phyloP scores from a whole-genome alignment of 2,113 vertebrate species.

The Sturnus vulgaris region DNA sequence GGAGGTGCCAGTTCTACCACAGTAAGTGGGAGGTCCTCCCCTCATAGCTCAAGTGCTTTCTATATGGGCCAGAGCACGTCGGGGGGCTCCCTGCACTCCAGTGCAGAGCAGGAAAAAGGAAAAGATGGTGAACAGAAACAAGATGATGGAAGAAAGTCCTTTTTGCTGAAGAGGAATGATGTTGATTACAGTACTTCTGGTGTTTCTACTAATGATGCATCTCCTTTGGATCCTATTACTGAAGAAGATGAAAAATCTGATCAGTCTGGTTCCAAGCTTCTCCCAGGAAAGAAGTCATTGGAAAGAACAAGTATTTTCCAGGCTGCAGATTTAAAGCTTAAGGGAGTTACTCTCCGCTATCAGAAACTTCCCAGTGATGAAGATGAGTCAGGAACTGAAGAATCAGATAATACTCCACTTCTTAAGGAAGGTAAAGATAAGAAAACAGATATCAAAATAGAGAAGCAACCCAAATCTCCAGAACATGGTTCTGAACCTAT shows the following conservation, averaged over 20 bases:
- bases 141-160: conserved; percentile 83
- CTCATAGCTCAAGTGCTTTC: conserved; percentile 76
- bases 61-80: conserved; percentile 78
- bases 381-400: conserved; percentile 89
- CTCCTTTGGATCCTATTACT: conserved; percentile 90
- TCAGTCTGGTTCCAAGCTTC: conserved; percentile 80
- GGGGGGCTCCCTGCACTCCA: conserved; percentile 74
- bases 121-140: conserved; percentile 83
- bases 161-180: conserved; percentile 84
- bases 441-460: conserved; percentile 66
- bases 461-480: conserved; percentile 69
- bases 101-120: conserved; percentile 81
- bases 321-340: conserved; percentile 86
- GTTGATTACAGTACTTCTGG: conserved; percentile 81
- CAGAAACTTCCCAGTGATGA: conserved; percentile 91
- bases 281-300: conserved; percentile 76
- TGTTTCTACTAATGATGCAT: conserved; percentile 80
- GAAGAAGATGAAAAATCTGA: conserved; percentile 96
- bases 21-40: conserved; percentile 80
- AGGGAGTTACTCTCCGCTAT: conserved; percentile 82
- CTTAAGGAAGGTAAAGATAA: conserved; percentile 82
- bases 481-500: conserved; percentile 73
- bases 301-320: conserved; percentile 88
- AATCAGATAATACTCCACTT: conserved; percentile 88
- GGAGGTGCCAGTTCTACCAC: conserved; percentile 74